A percentile compares a stretch with the other conserved stretches of the same genome.
These are phyloP conservation scores for Typhlichthys subterraneus DNA, from an alignment of 2,797 vertebrate genomes.

Conservation along the genomic window DNA sequence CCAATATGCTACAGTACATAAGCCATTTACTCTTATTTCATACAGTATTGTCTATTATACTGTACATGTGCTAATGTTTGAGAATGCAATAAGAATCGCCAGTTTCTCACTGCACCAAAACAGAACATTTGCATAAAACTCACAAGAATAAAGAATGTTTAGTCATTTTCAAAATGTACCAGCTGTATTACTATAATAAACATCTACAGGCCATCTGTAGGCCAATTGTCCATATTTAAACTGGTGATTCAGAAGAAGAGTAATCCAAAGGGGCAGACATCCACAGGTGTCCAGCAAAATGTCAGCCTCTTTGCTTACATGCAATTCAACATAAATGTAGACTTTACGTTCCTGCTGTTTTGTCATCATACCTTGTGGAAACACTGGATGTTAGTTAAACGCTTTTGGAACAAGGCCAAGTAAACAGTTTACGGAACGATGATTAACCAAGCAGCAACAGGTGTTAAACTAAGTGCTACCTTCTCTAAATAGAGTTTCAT, in stretches of 20 bases:
- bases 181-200: background rate
- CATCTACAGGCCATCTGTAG: background rate
- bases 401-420: conserved; percentile 28
- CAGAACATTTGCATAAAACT: too few relatives aligned
- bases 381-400: conserved; percentile 26
- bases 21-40: conserved; percentile 9
- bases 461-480: conserved; percentile 9
- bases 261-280: conserved; percentile 19
- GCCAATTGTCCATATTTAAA: conserved; percentile 8
- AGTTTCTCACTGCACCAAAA: too few relatives aligned
- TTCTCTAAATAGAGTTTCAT: background rate
- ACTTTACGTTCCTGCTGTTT: conserved; percentile 30
- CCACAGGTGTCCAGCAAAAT: conserved; percentile 43
- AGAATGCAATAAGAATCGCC: too few relatives aligned
- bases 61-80: too few relatives aligned
- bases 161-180: conserved; percentile 1
- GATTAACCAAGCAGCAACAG: conserved; percentile 29
- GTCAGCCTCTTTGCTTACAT: conserved; percentile 42
- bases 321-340: conserved; percentile 48
- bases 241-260: conserved; percentile 12
- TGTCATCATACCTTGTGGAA: conserved; percentile 38
- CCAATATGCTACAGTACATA: conserved; percentile 30
- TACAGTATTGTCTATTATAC: too few relatives aligned
- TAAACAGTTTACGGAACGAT: conserved; percentile 16
- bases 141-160: too few relatives aligned